phyloP scores from a whole-genome alignment of 2,888 invertebrate genomes.

The Anarsia innoxiella region DNA sequence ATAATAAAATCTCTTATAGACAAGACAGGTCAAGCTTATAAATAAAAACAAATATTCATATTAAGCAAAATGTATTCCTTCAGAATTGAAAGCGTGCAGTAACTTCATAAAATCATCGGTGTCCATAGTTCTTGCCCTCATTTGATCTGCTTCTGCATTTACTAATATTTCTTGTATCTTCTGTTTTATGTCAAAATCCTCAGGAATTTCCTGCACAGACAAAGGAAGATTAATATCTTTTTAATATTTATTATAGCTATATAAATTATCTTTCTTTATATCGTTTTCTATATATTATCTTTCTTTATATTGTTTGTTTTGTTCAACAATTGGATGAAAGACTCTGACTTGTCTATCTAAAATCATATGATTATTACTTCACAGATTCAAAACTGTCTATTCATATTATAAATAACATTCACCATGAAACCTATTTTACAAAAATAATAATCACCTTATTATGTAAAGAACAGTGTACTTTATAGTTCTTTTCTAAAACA shows the following conservation, averaged over 20 bases:
- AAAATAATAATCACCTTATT: conserved; percentile 79
- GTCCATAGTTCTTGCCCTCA: conserved; percentile 95
- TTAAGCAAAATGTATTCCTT: conserved; percentile 94
- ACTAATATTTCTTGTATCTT: conserved; percentile 85
- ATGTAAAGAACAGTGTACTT: conserved; percentile 88
- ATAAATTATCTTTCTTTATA: too few relatives aligned
- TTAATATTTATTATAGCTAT: too few relatives aligned
- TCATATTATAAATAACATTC: too few relatives aligned
- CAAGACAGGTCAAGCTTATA: not conserved
- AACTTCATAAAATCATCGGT: conserved; percentile 95
- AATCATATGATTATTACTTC: too few relatives aligned
- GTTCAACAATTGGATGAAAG: too few relatives aligned
- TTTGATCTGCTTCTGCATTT: conserved; percentile 80
- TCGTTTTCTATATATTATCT: too few relatives aligned
- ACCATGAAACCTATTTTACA: too few relatives aligned
- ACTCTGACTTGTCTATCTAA: too few relatives aligned
- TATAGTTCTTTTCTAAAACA: conserved; percentile 93
- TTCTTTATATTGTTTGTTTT: too few relatives aligned
- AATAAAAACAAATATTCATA: too few relatives aligned
- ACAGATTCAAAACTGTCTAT: too few relatives aligned
- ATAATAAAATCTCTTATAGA: conserved; percentile 2
- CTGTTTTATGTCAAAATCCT: conserved; percentile 87
- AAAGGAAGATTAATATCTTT: too few relatives aligned
- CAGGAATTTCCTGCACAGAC: conserved; percentile 83
- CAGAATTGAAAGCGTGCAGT: conserved; percentile 90